Percentiles rank a stretch among this genome's conserved stretches.
Evolutionary conservation across 2,888 invertebrate genomes (phyloP).

Genomic region (Pachycephus smyrnensis): DNA sequence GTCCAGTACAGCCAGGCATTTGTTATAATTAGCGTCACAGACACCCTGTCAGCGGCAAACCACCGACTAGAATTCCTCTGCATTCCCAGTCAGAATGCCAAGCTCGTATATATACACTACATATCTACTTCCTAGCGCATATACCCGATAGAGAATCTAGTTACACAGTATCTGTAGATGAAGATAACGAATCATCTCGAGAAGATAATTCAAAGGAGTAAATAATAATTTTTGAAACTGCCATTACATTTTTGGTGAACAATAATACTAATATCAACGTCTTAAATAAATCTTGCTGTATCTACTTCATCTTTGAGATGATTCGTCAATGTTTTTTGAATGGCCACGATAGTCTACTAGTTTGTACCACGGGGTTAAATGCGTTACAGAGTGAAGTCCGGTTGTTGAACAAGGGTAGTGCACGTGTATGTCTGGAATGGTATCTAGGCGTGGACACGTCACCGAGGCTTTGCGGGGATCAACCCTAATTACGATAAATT

Average conservation of each 20-base stretch:
- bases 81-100: conserved; percentile 1
- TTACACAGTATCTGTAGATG: background rate
- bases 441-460: conserved; percentile 29
- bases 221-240: background rate
- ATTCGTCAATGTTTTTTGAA: background rate
- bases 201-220: background rate
- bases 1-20: conserved; percentile 32
- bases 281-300: too few relatives aligned
- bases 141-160: background rate
- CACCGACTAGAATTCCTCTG: conserved; percentile 1
- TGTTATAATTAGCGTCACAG: conserved; percentile 50
- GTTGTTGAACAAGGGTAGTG: background rate
- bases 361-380: background rate
- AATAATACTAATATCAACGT: background rate
- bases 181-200: background rate
- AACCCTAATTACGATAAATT: conserved; percentile 34
- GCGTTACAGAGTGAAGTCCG: background rate
- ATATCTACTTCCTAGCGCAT: background rate
- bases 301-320: too few relatives aligned
- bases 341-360: background rate
- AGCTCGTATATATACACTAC: background rate
- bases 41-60: conserved; percentile 22
- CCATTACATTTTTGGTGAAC: background rate
- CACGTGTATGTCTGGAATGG: conserved; percentile 1
- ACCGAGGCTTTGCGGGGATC: conserved; percentile 33